Evolutionary conservation across 2,797 vertebrate genomes (phyloP).

Genomic region (Sebastolobus alascanus): DNA sequence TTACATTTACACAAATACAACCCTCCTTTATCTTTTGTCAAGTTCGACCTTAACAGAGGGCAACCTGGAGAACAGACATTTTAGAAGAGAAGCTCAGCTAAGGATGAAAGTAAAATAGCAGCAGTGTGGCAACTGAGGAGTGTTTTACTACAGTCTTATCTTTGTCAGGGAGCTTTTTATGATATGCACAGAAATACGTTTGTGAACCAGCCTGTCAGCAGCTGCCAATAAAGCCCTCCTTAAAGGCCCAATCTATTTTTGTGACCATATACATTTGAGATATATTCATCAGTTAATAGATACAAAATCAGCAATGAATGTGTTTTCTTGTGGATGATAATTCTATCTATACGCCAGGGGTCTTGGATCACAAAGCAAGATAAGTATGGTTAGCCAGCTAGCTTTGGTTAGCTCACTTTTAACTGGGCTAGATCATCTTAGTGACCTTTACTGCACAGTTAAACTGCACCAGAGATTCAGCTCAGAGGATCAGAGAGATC

Average conservation of each 20-base stretch:
- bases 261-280: background rate
- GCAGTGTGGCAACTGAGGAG: constrained; percentile 14
- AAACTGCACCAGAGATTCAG: background rate
- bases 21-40: background rate
- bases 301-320: background rate
- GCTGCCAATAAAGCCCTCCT: constrained; percentile 18
- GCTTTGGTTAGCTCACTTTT: background rate
- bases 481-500: background rate
- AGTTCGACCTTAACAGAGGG: background rate
- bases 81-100: background rate
- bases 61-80: background rate
- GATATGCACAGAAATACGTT: constrained; percentile 14
- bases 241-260: background rate
- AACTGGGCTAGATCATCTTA: background rate
- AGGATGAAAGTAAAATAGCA: constrained; percentile 13
- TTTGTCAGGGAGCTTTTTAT: constrained; percentile 21
- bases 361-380: background rate
- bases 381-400: background rate
- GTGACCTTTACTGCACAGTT: background rate
- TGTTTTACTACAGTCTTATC: constrained; percentile 33
- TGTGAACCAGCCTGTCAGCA: constrained; percentile 34
- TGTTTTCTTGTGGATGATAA: background rate
- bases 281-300: background rate
- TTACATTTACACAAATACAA: background rate
- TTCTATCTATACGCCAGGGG: background rate